Base-by-base conservation (phyloP, 2,113 vertebrate genomes). In the Poeciliopsis occidentalis region DNA sequence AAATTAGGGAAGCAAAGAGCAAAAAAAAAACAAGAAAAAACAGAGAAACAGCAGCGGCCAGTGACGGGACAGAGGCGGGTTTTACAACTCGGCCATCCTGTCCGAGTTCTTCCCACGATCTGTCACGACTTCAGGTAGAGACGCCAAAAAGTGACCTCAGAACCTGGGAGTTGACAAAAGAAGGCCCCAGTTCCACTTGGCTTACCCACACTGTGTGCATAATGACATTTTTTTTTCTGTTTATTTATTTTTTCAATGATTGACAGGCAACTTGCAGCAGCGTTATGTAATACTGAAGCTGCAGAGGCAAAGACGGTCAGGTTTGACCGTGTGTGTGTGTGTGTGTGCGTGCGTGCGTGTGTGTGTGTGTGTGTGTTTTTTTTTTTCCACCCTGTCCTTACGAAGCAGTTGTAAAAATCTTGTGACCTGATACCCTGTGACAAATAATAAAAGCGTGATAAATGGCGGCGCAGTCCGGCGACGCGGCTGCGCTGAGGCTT, bases 381-480 rank as follows among this genome's bases (percentile, higher is more conserved):
- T n/a, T 27, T 57, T 15, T 29, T 57, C 2, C 2, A 30, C 76
- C 65, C 0, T 22, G 71, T 31, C 60, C 67, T 24, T 70, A 41
- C 29, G 67, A 79, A 83, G 79, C 51, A 86, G 82, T 83, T 75
- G 73, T 68, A 80, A 81, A 86, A 87, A 82, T 61, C 66, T 71
- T 67, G 69, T 79, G 73, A 80, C 85, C 73, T 85, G 76, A 85
- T 85, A 65, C 78, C 41, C 12, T 86, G 84, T 89, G 90, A 88
- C 87, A 89, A 85, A 90, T 76, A 79, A 88, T 89, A 87, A 92
- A 91, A 86, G 32, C 24, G n/a, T 85, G 84, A 90, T 84, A 87
- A 87, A 91, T 80, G 87, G 86, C 67, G 80, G 74, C 1, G 84
- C 88, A 84, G 90, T 86, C 85, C 77, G 78, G 76, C 80, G 75